These are phyloP conservation scores for Lochmaea capreae DNA, from an alignment of 2,888 invertebrate species.

Conservation along the genomic window DNA sequence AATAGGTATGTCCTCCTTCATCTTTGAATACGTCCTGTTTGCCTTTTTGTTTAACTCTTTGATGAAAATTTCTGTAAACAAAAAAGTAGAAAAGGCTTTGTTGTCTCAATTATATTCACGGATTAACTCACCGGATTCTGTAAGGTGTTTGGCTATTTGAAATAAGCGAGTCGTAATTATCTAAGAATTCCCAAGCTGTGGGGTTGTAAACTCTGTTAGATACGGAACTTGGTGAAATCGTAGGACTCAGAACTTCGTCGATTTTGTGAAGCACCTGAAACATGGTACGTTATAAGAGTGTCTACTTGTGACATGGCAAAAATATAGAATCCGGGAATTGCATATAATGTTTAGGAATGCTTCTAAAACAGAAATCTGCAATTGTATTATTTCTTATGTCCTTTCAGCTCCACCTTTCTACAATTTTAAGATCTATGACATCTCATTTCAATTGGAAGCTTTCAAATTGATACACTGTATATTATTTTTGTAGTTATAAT, in stretches of 20 bases:
- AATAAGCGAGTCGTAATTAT: conserved; percentile 80
- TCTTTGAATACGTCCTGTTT: conserved; percentile 82
- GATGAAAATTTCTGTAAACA: conserved; percentile 75
- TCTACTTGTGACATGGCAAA: background rate
- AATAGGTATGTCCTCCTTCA: conserved; percentile 87
- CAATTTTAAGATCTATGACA: too few species aligned
- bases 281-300: background rate
- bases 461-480: too few species aligned
- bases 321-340: too few species aligned
- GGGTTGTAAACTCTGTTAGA: conserved; percentile 79
- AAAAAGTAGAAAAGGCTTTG: background rate
- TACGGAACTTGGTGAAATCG: conserved; percentile 73
- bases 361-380: too few species aligned
- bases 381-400: too few species aligned
- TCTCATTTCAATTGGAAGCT: too few species aligned
- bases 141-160: conserved; percentile 70
- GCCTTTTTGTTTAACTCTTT: conserved; percentile 78
- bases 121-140: conserved; percentile 73
- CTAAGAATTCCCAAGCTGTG: conserved; percentile 83
- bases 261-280: conserved; percentile 87
- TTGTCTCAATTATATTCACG: too few species aligned
- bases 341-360: too few species aligned
- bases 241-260: conserved; percentile 86
- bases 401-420: too few species aligned
- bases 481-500: too few species aligned